These are phyloP conservation scores for Urechis unicinctus DNA, from an alignment of 2,888 invertebrate genomes.

Conservation along the genomic window DNA sequence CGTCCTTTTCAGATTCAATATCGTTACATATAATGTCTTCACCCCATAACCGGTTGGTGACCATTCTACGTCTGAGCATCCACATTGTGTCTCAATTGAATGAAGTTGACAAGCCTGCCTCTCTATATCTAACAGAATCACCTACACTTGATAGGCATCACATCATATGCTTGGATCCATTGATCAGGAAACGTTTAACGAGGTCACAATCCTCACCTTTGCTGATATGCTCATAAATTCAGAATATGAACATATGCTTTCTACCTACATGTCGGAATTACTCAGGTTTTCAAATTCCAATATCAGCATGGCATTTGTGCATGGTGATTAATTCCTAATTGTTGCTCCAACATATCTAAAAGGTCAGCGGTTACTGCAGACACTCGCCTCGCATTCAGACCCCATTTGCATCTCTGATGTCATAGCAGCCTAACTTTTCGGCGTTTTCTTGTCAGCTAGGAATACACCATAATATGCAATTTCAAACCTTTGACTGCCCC, in stretches of 20 bases:
- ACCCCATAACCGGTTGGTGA: conserved; percentile 79
- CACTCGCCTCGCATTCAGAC: conserved; percentile 28
- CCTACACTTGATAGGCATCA: conserved; percentile 43
- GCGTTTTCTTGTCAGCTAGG: conserved; percentile 46
- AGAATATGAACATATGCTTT: conserved; percentile 44
- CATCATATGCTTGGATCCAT: conserved; percentile 56
- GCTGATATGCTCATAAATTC: conserved; percentile 68
- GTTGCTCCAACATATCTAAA: conserved; percentile 31
- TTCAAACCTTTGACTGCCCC: too few species aligned
- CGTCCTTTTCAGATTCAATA: neutral
- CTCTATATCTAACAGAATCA: conserved; percentile 50
- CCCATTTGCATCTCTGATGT: conserved; percentile 36
- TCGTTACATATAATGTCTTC: conserved; percentile 42
- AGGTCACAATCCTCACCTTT: conserved; percentile 59
- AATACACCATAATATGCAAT: too few species aligned
- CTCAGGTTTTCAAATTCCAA: too few species aligned
- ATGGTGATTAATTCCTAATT: too few species aligned
- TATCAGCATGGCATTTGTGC: too few species aligned
- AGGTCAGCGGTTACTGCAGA: conserved; percentile 26
- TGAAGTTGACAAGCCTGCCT: conserved; percentile 47
- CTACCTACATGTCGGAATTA: conserved; percentile 31
- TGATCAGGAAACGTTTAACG: conserved; percentile 47
- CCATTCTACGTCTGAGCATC: conserved; percentile 40
- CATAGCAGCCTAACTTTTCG: conserved; percentile 26
- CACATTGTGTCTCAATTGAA: conserved; percentile 43